These are phyloP conservation scores for Capricornis sumatraensis DNA, from an alignment of 2,113 vertebrate genomes.

Conservation along the genomic window DNA sequence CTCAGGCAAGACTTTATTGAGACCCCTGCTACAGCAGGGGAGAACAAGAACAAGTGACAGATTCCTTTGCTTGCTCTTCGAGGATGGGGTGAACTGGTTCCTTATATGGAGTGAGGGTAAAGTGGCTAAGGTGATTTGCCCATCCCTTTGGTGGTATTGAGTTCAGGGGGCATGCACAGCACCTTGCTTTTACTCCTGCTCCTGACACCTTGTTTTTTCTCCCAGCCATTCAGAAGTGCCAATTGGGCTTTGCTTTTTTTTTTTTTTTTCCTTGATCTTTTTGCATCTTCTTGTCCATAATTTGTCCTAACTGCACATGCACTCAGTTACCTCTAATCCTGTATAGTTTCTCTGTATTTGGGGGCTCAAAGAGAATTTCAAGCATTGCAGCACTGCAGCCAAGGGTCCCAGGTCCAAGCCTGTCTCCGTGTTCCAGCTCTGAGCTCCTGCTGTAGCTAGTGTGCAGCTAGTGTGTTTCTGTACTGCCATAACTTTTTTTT, in stretches of 20 bases:
- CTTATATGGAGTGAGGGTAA: neutral
- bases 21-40: neutral
- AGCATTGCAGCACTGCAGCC: neutral
- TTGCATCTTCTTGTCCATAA: neutral
- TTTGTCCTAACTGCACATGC: neutral
- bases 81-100: neutral
- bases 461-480: rapidly evolving
- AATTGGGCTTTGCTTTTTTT: neutral
- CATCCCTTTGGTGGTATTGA: neutral
- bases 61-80: neutral
- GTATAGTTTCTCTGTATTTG: neutral
- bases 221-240: neutral
- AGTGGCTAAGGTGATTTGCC: neutral
- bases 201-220: neutral
- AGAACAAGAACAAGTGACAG: neutral
- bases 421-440: neutral
- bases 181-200: neutral
- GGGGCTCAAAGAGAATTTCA: neutral
- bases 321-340: neutral
- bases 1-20: neutral
- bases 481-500: too few species aligned
- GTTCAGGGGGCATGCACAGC: neutral
- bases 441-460: neutral
- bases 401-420: neutral
- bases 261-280: neutral